Evolutionary conservation across 2,113 vertebrate species (phyloP).

Genomic region (Notarius quadriscutis): DNA sequence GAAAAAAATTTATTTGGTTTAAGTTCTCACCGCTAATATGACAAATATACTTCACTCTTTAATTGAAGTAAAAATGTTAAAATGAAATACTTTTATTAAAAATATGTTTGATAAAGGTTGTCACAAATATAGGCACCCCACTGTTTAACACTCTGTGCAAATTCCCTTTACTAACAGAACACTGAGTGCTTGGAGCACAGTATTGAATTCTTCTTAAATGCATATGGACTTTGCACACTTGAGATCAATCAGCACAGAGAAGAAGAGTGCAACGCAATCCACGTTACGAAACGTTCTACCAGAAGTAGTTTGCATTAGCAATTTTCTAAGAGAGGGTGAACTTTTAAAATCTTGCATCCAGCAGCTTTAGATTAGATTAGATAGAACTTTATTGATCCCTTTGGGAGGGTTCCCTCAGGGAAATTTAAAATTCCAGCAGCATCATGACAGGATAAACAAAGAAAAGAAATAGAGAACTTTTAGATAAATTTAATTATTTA

Average conservation of each 20-base stretch:
- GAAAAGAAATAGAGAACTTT: too few relatives aligned
- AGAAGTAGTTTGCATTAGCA: neutral
- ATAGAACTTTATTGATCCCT: too few relatives aligned
- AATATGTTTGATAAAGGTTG: too few relatives aligned
- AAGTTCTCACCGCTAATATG: neutral
- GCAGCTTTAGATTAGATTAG: too few relatives aligned
- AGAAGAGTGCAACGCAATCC: neutral
- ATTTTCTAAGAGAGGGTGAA: neutral
- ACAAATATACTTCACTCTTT: neutral
- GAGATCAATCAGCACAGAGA: neutral
- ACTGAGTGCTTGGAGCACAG: neutral
- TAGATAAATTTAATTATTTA: too few relatives aligned
- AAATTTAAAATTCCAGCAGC: too few relatives aligned
- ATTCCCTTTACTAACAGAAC: neutral
- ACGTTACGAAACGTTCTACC: neutral
- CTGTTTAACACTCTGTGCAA: neutral
- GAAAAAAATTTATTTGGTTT: too few relatives aligned
- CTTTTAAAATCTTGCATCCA: neutral
- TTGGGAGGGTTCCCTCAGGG: too few relatives aligned
- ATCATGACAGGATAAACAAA: too few relatives aligned
- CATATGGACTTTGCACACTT: too few relatives aligned
- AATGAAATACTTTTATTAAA: too few relatives aligned
- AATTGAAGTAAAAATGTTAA: neutral
- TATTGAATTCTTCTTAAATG: slow-evolving; percentile 2
- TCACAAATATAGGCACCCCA: neutral